A percentile compares a stretch with the other conserved stretches of the same genome.
phyloP scores from a whole-genome alignment of 2,113 vertebrate genomes.

The Trematomus loennbergii region DNA sequence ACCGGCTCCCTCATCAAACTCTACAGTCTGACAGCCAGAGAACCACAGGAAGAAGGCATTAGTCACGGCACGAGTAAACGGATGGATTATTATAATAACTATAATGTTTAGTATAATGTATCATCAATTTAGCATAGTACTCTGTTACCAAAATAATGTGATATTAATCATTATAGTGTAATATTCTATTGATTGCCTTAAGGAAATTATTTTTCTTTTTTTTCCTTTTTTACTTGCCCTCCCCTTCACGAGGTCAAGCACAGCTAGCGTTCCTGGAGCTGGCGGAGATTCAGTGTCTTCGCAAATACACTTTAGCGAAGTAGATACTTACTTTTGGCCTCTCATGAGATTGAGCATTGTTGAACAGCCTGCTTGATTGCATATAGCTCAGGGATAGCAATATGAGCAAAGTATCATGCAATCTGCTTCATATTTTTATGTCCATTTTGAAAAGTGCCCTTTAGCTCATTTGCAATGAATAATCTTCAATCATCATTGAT shows the following conservation, averaged over 20 bases:
- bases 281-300: conserved; percentile 24
- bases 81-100: neutral
- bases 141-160: conserved; percentile 4
- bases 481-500: neutral
- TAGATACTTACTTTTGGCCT: conserved; percentile 56
- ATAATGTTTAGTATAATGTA: neutral
- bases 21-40: conserved; percentile 88
- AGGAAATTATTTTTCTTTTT: neutral
- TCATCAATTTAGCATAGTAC: conserved; percentile 4
- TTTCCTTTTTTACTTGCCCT: conserved; percentile 5
- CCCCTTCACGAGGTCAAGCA: conserved; percentile 29
- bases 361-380: neutral
- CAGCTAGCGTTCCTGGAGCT: conserved; percentile 37
- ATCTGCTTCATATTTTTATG: neutral
- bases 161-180: neutral
- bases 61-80: conserved; percentile 35
- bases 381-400: neutral
- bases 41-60: conserved; percentile 34
- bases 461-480: neutral
- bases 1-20: conserved; percentile 95
- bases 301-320: conserved; percentile 41
- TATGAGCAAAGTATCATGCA: conserved; percentile 11
- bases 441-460: neutral
- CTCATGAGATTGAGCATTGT: conserved; percentile 1
- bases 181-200: neutral